Evolutionary conservation across 2,797 vertebrate genomes (phyloP).

Genomic region (Lepidocolaptes lacrymiger): DNA sequence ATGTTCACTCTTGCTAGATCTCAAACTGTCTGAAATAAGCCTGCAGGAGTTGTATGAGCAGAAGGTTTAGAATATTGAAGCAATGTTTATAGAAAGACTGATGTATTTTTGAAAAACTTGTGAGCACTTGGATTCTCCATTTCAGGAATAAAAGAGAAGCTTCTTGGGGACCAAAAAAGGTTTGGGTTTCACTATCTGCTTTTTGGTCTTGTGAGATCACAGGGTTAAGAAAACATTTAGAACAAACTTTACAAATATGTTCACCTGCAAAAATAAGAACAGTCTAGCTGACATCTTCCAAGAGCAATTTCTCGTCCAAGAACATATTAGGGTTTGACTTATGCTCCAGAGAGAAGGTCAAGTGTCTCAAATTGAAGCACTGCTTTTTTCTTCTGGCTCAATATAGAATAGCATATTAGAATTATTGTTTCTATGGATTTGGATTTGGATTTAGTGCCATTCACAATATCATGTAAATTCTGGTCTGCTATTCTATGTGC

Average conservation of each 20-base stretch:
- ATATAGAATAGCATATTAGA: not conserved
- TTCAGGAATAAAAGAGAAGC: constrained; percentile 5
- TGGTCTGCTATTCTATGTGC: not conserved
- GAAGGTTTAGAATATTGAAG: not conserved
- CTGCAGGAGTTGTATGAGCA: not conserved
- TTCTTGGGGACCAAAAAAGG: not conserved
- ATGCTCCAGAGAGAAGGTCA: not conserved
- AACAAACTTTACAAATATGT: not conserved
- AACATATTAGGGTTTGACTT: not conserved
- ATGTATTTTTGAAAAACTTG: not conserved
- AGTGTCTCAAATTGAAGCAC: not conserved
- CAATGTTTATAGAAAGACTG: not conserved
- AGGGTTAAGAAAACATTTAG: not conserved
- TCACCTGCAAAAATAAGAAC: not conserved
- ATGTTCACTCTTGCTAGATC: not conserved
- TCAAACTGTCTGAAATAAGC: not conserved
- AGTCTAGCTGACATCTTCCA: not conserved
- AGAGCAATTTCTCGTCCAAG: not conserved
- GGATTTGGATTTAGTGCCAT: not conserved
- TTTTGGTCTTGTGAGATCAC: not conserved
- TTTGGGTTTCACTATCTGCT: not conserved
- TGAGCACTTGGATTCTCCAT: not conserved
- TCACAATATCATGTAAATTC: not conserved
- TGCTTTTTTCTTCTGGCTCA: not conserved
- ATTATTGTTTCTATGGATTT: not conserved